Conservation (phyloP, 2,797 vertebrate species). For the Chelon auratus region DNA sequence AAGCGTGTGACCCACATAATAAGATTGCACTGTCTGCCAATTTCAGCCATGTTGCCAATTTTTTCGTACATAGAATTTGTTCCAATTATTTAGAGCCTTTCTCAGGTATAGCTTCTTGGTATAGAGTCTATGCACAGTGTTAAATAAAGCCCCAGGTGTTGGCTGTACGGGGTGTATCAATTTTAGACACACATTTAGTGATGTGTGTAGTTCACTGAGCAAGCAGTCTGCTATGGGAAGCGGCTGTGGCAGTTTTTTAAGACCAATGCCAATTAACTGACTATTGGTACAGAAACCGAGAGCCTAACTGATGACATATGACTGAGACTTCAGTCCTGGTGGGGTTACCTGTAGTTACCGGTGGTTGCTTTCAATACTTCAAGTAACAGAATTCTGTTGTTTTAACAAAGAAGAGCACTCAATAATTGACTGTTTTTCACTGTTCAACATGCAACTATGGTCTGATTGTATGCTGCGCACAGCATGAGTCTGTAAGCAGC, state of each 20-base stretch:
- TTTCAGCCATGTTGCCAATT: conserved; percentile 2
- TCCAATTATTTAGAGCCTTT: no score
- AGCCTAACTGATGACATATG: no score
- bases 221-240: background rate
- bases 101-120: background rate
- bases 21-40: background rate
- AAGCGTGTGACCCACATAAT: background rate
- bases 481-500: no score
- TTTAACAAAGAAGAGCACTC: no score
- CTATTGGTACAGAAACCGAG: background rate
- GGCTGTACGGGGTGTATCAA: background rate
- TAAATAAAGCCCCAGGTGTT: background rate
- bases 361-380: no score
- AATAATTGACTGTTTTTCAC: no score
- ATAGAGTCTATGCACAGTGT: background rate
- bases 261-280: background rate
- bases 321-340: no score
- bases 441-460: no score
- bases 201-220: background rate
- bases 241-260: background rate
- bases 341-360: no score
- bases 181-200: background rate
- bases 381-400: no score
- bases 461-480: no score
- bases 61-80: no score